phyloP scores from a whole-genome alignment of 1,140 invertebrate genomes.

The Pseudomyrmex flavicornis region DNA sequence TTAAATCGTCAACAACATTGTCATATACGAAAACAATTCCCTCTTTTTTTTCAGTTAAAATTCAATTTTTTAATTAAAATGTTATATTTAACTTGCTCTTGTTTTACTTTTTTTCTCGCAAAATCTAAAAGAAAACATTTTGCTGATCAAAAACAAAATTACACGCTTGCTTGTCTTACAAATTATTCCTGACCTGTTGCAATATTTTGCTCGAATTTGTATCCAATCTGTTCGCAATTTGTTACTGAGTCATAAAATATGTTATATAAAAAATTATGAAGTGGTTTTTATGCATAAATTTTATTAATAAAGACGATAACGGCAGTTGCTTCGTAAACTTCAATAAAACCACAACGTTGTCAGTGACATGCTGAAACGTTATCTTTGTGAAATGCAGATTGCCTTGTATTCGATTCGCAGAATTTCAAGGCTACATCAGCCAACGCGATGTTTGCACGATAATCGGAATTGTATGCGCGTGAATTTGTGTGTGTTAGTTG shows the following conservation, averaged over 20 bases:
- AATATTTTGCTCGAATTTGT: too few relatives aligned
- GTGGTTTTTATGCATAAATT: conserved; percentile 20
- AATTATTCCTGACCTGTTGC: too few relatives aligned
- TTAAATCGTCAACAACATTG: background rate
- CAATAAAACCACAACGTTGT: conserved; percentile 55
- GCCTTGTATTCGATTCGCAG: conserved; percentile 80
- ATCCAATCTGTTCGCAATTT: too few relatives aligned
- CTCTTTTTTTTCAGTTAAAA: too few relatives aligned
- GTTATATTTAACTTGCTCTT: too few relatives aligned
- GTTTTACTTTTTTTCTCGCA: too few relatives aligned
- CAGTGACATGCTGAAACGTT: conserved; percentile 58
- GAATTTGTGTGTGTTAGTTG: conserved; percentile 1
- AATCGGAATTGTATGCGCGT: conserved; percentile 56
- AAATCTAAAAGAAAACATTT: too few relatives aligned
- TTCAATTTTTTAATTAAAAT: too few relatives aligned
- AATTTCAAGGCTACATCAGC: conserved; percentile 75
- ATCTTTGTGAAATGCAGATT: conserved; percentile 81
- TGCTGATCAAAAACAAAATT: too few relatives aligned
- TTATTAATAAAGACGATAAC: conserved; percentile 33
- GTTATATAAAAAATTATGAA: background rate
- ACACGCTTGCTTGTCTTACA: too few relatives aligned
- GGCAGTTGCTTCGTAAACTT: conserved; percentile 1
- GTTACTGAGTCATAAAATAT: too few relatives aligned
- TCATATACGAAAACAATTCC: background rate
- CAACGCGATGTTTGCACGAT: conserved; percentile 59